phyloP scores from a whole-genome alignment of 2,113 vertebrate species.

The Terrapene triunguis region DNA sequence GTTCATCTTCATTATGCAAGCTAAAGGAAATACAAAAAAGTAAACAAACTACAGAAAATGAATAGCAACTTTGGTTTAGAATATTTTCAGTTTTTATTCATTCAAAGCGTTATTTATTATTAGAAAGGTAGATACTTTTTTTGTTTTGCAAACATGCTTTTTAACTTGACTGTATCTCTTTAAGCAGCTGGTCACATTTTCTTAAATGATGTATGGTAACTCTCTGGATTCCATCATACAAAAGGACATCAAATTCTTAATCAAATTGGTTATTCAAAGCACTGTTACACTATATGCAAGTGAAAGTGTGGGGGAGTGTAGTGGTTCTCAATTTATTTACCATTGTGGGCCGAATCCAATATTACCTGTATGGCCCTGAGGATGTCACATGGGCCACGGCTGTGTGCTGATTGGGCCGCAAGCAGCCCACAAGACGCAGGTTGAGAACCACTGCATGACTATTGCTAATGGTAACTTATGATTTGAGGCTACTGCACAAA shows the following conservation, averaged over 20 bases:
- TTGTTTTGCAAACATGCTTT: background rate
- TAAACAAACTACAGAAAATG: background rate
- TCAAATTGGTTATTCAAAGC: background rate
- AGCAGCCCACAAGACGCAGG: too few relatives aligned
- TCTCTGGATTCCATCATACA: background rate
- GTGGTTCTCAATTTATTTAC: too few relatives aligned
- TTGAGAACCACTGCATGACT: background rate
- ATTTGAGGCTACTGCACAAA: background rate
- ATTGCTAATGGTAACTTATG: background rate
- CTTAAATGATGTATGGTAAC: background rate
- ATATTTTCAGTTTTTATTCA: background rate
- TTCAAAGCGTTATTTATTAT: background rate
- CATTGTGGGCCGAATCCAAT: too few relatives aligned
- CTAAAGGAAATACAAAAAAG: background rate
- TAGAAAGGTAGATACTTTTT: background rate
- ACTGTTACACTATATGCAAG: background rate
- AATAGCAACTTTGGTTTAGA: background rate
- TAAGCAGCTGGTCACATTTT: background rate
- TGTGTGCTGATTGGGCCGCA: too few relatives aligned
- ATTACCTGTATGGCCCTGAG: too few relatives aligned
- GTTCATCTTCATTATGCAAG: background rate
- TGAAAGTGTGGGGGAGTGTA: fast-evolving
- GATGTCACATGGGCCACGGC: too few relatives aligned
- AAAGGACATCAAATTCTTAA: background rate
- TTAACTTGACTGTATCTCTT: background rate